Percentiles rank a stretch among this genome's conserved stretches.
phyloP scores from a whole-genome alignment of 2,113 vertebrate genomes.

The Progne subis region DNA sequence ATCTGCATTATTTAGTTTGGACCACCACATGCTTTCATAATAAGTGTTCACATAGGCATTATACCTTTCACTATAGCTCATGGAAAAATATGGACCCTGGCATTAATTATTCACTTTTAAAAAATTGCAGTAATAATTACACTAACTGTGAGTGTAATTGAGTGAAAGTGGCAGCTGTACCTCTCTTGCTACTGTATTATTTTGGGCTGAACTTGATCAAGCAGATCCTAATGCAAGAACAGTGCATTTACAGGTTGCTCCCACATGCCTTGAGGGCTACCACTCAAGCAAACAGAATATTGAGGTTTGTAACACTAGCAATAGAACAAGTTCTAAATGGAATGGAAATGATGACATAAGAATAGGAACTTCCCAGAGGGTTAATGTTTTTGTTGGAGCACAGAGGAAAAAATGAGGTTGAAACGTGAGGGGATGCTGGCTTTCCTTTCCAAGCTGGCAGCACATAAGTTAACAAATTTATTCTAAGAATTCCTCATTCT shows the following conservation, averaged over 20 bases:
- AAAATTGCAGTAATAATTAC: not conserved
- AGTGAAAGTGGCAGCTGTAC: not conserved
- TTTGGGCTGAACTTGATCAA: slow-evolving; percentile 12
- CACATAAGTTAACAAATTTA: not conserved
- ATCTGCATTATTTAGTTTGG: not conserved
- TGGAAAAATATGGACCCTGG: not conserved
- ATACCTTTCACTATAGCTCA: not conserved
- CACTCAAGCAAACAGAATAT: slow-evolving; percentile 11
- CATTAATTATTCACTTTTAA: not conserved
- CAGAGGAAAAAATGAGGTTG: not conserved
- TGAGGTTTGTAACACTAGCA: slow-evolving; percentile 2
- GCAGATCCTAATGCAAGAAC: not conserved
- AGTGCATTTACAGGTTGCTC: not conserved
- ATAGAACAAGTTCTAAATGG: slow-evolving; percentile 16
- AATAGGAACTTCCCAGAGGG: not conserved
- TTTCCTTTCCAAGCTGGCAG: not conserved
- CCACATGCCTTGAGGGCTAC: not conserved
- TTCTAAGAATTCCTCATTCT: not conserved
- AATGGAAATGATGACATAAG: not conserved
- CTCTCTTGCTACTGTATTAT: not conserved
- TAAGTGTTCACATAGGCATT: not conserved
- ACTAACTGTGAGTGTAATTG: not conserved
- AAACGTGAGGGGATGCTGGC: not conserved
- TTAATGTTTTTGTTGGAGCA: not conserved
- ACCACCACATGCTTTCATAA: not conserved